Evolutionary conservation across 2,888 invertebrate species (phyloP).

Genomic region (Elaeidobius kamerunicus): DNA sequence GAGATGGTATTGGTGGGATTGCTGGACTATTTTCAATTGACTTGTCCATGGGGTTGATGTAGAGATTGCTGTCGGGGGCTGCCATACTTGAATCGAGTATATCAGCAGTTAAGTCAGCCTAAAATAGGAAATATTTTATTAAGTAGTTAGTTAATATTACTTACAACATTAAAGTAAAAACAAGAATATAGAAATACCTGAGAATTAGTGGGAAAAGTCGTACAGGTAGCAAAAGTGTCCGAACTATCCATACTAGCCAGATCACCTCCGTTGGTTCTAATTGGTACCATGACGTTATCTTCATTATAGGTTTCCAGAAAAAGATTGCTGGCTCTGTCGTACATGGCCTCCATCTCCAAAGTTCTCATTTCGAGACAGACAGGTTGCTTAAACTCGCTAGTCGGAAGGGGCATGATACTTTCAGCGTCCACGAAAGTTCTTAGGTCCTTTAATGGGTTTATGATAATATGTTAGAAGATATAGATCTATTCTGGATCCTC

Average conservation of each 20-base stretch:
- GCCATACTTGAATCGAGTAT: slow-evolving; percentile 47
- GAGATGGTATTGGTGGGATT: slow-evolving; percentile 43
- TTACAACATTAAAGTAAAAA: too few relatives aligned
- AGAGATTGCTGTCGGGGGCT: slow-evolving; percentile 75
- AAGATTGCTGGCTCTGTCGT: slow-evolving; percentile 6
- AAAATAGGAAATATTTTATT: slow-evolving; percentile 33
- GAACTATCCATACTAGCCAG: slow-evolving; percentile 69
- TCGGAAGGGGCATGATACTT: slow-evolving; percentile 81
- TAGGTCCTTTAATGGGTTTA: slow-evolving; percentile 77
- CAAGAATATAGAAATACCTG: slow-evolving; percentile 55
- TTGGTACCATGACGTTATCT: slow-evolving; percentile 35
- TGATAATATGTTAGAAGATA: too few relatives aligned
- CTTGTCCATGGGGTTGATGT: slow-evolving; percentile 83
- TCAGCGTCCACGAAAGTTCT: slow-evolving; percentile 90
- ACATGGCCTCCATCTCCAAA: slow-evolving; percentile 44
- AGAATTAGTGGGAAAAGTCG: slow-evolving; percentile 91
- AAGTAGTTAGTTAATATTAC: too few relatives aligned
- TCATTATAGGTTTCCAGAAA: slow-evolving; percentile 31
- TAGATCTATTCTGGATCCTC: too few relatives aligned
- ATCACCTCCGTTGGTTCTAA: slow-evolving; percentile 49
- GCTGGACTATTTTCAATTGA: slow-evolving; percentile 50
- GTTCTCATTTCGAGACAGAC: slow-evolving; percentile 78
- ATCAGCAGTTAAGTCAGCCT: slow-evolving; percentile 52
- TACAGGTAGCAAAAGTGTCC: slow-evolving; percentile 95
- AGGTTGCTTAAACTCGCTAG: slow-evolving; percentile 79